Base-by-base conservation (phyloP, 2,797 vertebrate species). In the Morelia viridis region DNA sequence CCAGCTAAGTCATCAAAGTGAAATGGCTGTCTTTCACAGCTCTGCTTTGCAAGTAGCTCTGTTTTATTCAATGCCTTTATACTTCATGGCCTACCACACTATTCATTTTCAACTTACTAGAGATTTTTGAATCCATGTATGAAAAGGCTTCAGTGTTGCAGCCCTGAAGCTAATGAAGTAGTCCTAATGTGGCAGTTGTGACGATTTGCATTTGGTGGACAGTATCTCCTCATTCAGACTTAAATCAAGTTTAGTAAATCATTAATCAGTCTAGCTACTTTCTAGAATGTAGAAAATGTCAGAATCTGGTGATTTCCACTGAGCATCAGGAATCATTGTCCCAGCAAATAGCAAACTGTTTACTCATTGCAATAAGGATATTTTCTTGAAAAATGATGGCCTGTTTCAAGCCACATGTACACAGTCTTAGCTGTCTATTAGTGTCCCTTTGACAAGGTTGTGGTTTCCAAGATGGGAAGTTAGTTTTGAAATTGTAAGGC, bases 181-280 rank as follows among this genome's bases (percentile, higher is more conserved):
- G 31, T 76, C 68, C 17, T 22, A 41, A 76, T 22, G 3, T 76
- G 68, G 31, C 17, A 76, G 31, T 19, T 76, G 31, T 76, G 31
- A 9, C 19, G 17, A 76, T 19, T 41, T 76, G 68, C 31, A 41
- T 41, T 76, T 76, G 31, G 35, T 28, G 4, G 28, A 53, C 83
- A 91, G 22, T 28, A 61, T 68, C 11, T 90, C 88, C 92, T 89
- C 5, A 4, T 92, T 95, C 71, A 80, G 91, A 92, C 88, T 87
- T 62, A 90, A 57, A 24, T 87, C 13, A 24, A 60, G 0, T 89
- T 94, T 50, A 17, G 58, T 31, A 80, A 10, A 87, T 87, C 57
- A 64, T 10, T 31, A 46, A 61, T 24, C 46, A 89, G 80, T 64
- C 28, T 62, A 89, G 31, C 28, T 91, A n/a, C 64, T 31, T 62